These are phyloP conservation scores for Hydropotes inermis DNA, from an alignment of 2,113 vertebrate genomes.

Conservation along the genomic window DNA sequence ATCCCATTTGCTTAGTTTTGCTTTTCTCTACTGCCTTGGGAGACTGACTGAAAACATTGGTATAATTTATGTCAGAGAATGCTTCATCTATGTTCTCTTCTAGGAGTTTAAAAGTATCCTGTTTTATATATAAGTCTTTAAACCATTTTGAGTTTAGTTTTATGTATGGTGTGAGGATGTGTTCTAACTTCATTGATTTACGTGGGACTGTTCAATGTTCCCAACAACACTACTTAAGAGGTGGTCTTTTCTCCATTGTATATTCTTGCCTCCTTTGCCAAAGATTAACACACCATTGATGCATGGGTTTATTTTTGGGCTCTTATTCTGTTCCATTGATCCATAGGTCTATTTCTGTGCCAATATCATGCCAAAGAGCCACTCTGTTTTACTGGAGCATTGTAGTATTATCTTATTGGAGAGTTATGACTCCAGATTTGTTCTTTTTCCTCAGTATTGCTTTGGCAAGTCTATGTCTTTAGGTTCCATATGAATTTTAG, in stretches of 20 bases:
- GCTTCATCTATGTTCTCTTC: neutral
- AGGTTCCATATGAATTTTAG: neutral
- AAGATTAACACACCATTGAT: neutral
- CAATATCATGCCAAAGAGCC: neutral
- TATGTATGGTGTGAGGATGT: neutral
- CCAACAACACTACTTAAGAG: neutral
- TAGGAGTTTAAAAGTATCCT: neutral
- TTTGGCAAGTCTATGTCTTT: neutral
- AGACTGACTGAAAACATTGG: neutral
- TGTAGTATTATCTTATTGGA: neutral
- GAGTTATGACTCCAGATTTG: neutral
- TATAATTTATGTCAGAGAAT: neutral
- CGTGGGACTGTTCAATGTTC: fast-evolving
- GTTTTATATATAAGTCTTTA: neutral
- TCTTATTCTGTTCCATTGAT: neutral
- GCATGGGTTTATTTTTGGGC: neutral
- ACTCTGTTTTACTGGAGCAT: neutral
- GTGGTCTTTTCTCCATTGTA: neutral
- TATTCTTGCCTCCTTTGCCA: neutral
- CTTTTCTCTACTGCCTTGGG: neutral
- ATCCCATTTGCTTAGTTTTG: neutral
- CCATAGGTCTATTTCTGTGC: neutral
- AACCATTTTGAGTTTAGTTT: neutral
- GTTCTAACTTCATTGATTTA: neutral
- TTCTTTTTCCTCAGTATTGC: neutral